Percentiles rank a stretch among this genome's conserved stretches.
Evolutionary conservation across 2,797 vertebrate species (phyloP).

Genomic region (Myioborus melanocephalus): DNA sequence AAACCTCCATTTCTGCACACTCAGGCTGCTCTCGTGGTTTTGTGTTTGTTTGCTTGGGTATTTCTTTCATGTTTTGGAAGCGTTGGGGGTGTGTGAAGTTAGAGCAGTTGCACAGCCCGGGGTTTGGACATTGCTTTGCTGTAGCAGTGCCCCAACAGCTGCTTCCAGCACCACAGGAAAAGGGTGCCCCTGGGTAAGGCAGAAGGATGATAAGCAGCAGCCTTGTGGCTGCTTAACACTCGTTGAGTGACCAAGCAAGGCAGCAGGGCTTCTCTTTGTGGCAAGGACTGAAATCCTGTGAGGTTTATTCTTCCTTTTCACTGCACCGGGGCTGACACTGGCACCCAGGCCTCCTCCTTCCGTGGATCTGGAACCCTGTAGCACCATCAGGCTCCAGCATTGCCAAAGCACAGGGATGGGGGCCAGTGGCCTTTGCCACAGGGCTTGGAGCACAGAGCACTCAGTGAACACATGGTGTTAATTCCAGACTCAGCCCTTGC

Average conservation of each 20-base stretch:
- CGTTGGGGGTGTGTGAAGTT: neutral
- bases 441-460: neutral
- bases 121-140: neutral
- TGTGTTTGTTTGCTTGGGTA: neutral
- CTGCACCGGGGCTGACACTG: rapidly evolving
- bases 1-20: neutral
- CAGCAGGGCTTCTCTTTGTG: neutral
- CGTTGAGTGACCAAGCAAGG: neutral
- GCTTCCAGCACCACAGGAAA: neutral
- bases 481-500: neutral
- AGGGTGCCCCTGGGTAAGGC: neutral
- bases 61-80: neutral
- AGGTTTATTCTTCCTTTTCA: neutral
- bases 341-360: neutral
- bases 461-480: neutral
- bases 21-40: neutral
- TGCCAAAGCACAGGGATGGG: neutral
- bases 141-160: neutral
- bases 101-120: neutral
- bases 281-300: neutral
- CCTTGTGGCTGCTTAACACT: rapidly evolving
- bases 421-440: neutral
- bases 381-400: rapidly evolving
- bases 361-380: neutral
- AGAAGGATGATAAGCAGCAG: neutral